A percentile compares a stretch with the other conserved stretches of the same genome.
Conservation (phyloP, 1,140 invertebrate species). For the Dysdera silvatica region DNA sequence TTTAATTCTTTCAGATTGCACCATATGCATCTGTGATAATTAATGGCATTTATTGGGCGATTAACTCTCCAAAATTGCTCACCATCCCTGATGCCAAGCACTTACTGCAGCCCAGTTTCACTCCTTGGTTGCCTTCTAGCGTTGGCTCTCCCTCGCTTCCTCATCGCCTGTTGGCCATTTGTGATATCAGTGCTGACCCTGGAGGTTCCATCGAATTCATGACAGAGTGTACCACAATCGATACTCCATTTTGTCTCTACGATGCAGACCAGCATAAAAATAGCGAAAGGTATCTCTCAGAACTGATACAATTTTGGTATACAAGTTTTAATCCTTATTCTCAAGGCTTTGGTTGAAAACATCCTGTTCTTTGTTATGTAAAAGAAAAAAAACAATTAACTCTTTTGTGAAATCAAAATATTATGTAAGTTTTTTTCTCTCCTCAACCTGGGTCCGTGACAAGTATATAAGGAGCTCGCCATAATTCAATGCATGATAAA, state of each 20-base stretch:
- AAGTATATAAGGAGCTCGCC: no score
- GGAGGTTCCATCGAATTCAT: slow-evolving; percentile 99
- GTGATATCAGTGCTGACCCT: slow-evolving; percentile 97
- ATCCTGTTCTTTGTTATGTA: no score
- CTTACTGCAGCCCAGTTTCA: slow-evolving; percentile 73
- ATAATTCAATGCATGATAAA: no score
- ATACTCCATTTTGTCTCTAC: slow-evolving; percentile 96
- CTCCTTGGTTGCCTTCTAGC: slow-evolving; percentile 80
- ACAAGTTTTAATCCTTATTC: no score
- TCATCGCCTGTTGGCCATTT: slow-evolving; percentile 71
- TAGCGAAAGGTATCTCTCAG: slow-evolving; percentile 76
- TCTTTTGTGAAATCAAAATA: no score
- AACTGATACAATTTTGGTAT: not conserved
- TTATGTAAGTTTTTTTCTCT: no score
- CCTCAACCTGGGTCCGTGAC: no score
- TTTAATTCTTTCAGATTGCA: slow-evolving; percentile 62
- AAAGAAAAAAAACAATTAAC: no score
- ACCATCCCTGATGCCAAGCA: slow-evolving; percentile 97
- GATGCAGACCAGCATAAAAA: slow-evolving; percentile 97
- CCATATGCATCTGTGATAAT: slow-evolving; percentile 94
- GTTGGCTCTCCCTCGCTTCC: slow-evolving; percentile 74
- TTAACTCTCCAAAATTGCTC: slow-evolving; percentile 87
- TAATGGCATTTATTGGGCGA: slow-evolving; percentile 98
- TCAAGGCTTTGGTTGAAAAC: no score
- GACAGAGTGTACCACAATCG: slow-evolving; percentile 99